These are phyloP conservation scores for Gymnocephalus cernua DNA, from an alignment of 2,113 vertebrate genomes.

Conservation along the genomic window DNA sequence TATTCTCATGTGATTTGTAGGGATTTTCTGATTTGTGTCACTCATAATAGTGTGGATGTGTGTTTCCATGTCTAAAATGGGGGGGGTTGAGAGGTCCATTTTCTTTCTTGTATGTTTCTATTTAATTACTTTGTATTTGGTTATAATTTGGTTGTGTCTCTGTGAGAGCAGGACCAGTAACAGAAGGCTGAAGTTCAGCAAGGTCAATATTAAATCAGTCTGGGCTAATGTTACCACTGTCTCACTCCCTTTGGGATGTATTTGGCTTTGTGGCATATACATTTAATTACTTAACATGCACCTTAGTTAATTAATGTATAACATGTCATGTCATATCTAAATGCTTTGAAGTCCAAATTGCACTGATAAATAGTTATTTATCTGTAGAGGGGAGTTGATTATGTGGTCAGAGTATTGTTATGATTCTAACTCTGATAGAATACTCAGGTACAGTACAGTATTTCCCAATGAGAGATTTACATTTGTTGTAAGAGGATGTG, in stretches of 20 bases:
- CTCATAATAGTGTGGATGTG: conserved; percentile 13
- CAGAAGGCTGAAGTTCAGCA: conserved; percentile 9
- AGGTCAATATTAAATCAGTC: conserved; percentile 21
- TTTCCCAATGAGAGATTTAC: neutral
- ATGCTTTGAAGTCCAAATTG: conserved; percentile 1
- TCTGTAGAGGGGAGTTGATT: neutral
- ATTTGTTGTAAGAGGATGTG: neutral
- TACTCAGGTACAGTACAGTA: too few species aligned
- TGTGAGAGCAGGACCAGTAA: neutral
- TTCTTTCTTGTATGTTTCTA: neutral
- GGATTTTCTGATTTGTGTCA: conserved; percentile 19
- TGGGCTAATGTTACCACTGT: neutral
- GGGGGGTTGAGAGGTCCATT: neutral
- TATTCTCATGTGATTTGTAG: conserved; percentile 18
- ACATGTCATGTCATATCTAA: neutral
- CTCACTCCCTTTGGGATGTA: neutral
- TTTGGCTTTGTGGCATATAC: conserved; percentile 10
- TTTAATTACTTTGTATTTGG: neutral
- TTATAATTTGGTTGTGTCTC: conserved; percentile 16
- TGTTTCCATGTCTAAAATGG: conserved; percentile 10
- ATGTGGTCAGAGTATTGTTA: neutral
- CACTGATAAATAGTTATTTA: conserved; percentile 18
- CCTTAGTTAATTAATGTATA: neutral
- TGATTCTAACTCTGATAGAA: neutral
- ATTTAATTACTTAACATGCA: conserved; percentile 17